Conservation (phyloP, 2,888 invertebrate species). For the Metalampra italica region DNA sequence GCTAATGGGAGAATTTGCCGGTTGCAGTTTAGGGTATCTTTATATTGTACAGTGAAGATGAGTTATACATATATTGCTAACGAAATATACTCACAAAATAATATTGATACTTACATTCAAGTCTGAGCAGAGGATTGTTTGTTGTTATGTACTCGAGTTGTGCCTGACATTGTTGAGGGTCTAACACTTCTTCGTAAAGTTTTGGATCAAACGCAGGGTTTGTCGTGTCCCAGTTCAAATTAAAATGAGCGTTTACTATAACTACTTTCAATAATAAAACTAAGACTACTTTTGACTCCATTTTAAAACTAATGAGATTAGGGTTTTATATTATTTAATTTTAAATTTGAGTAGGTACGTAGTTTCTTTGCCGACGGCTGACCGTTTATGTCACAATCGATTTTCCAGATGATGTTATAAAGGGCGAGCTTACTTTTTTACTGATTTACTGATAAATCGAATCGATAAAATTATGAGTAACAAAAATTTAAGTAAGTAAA, state of each 20-base stretch:
- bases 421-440: background rate
- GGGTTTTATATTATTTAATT: no score
- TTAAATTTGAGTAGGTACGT: no score
- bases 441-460: background rate
- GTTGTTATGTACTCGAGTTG: conserved; percentile 39
- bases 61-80: no score
- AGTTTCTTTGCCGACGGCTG: no score
- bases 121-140: conserved; percentile 29
- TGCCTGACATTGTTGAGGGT: conserved; percentile 42
- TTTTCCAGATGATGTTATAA: background rate
- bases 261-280: background rate
- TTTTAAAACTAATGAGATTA: background rate
- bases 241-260: background rate
- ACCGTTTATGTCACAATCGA: no score
- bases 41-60: no score
- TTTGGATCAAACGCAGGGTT: conserved; percentile 4
- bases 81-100: no score
- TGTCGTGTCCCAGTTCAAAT: background rate
- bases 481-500: no score
- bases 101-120: conserved; percentile 43
- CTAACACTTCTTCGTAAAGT: conserved; percentile 36
- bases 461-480: background rate
- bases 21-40: no score
- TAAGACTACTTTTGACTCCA: background rate
- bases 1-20: no score